Percentiles rank a stretch among this genome's conserved stretches.
phyloP scores from a whole-genome alignment of 2,797 vertebrate genomes.

The Rhynchonycteris naso region DNA sequence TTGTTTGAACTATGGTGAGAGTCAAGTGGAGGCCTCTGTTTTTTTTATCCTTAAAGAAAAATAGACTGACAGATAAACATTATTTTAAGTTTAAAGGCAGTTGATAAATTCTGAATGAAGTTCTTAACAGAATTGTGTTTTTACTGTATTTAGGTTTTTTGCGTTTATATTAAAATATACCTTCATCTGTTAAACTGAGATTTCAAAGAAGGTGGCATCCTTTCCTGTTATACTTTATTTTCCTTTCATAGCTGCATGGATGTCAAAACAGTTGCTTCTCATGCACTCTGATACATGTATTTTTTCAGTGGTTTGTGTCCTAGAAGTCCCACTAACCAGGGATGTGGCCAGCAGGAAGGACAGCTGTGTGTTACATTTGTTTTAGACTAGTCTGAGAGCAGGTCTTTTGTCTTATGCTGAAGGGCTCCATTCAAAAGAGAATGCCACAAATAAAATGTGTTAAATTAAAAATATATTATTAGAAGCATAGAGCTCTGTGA shows the following conservation, averaged over 20 bases:
- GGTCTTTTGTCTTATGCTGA: not conserved
- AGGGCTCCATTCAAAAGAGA: not conserved
- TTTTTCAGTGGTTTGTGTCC: fast-evolving
- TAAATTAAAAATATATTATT: not conserved
- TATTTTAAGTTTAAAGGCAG: not conserved
- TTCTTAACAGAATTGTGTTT: not conserved
- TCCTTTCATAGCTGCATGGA: not conserved
- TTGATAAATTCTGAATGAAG: not conserved
- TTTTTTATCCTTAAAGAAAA: not conserved
- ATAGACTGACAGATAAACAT: not conserved
- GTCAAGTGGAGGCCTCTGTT: not conserved
- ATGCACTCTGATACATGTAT: fast-evolving
- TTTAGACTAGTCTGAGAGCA: not conserved
- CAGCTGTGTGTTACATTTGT: fast-evolving
- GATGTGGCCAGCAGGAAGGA: not conserved
- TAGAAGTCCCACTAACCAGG: fast-evolving
- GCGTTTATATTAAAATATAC: not conserved
- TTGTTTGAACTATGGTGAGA: not conserved
- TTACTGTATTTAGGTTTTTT: not conserved
- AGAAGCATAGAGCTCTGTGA: not conserved
- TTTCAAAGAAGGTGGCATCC: not conserved
- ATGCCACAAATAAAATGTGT: not conserved
- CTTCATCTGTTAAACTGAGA: not conserved
- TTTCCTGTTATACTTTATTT: not conserved
- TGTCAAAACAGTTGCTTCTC: not conserved